Evolutionary conservation across 2,888 invertebrate species (phyloP), one percentile per base, ranked within the genome.

Genomic region (Aporophyla lueneburgensis): DNA sequence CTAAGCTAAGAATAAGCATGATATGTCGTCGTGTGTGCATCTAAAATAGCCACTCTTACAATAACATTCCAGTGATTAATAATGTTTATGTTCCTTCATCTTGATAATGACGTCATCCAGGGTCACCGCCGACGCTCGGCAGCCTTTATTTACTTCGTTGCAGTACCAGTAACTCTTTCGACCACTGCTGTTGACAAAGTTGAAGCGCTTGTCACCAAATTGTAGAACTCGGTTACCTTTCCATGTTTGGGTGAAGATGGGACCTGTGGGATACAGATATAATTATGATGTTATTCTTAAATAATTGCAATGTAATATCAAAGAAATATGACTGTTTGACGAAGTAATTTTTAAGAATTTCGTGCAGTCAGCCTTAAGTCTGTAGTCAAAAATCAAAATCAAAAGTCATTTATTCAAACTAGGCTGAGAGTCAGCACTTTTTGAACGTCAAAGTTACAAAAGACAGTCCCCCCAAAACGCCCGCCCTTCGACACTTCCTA

Each of bases 211-310:
- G 1, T 69, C 70, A 24, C 66, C 74, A 33, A 87, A 62, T 43
- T 83, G 66, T 24, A 88, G 71, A 0, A 86, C 66, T 0, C 84
- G 80, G 19, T 82, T 86, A 14, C 87, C 84, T 69, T 69, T 80
- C 71, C 76, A 59, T 5, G 75, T 71, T 40, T 58, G 43, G 9
- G 67, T 67, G 16, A 76, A 80, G 19, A 56, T 33, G 3, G 70
- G 71, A 65, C 53, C 79, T 79, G 79, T 49, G 21, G 24, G 27
- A n/a, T 40, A 33, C 12, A 49, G 0, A 74, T 27, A 46, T 69
- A 16, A 21, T 69, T 46, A 69, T 54, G 7, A 33, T 40, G 0
- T 33, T 49, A 33, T 49, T 46, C 5, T 27, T 21, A 27, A 21
- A 66, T 2, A 14, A 65, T 21, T 14, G 5, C 19, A 49, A 21